phyloP scores from a whole-genome alignment of 2,888 invertebrate species.

The Sinodicranocentrus sp. region DNA sequence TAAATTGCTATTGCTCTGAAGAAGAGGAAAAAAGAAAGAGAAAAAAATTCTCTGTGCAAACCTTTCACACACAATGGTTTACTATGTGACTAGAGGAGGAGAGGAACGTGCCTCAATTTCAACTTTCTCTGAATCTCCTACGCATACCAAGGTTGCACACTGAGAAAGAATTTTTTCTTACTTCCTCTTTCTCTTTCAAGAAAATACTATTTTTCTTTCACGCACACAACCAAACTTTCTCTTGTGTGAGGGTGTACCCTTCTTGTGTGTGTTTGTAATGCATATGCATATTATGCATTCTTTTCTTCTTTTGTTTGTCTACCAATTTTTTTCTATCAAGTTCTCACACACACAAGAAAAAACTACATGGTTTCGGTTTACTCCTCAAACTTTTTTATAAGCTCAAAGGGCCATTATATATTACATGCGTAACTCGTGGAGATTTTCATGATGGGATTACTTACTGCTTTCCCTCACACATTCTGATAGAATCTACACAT shows the following conservation, averaged over 20 bases:
- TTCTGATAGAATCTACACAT: not conserved
- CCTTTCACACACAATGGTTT: not conserved
- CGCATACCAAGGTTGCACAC: too few species aligned
- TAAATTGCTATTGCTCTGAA: slow-evolving; percentile 31
- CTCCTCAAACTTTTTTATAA: slow-evolving; percentile 55
- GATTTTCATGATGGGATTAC: slow-evolving; percentile 59
- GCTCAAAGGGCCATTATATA: slow-evolving; percentile 56
- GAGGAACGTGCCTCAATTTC: not conserved
- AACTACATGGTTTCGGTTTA: slow-evolving; percentile 50
- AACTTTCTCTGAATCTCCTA: too few species aligned
- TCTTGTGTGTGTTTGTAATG: too few species aligned
- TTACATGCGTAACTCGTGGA: slow-evolving; percentile 57
- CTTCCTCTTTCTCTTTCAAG: not conserved
- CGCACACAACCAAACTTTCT: too few species aligned
- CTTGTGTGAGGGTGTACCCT: too few species aligned
- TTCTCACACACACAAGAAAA: not conserved
- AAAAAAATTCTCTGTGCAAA: not conserved
- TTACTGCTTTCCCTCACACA: slow-evolving; percentile 6
- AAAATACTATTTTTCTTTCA: too few species aligned
- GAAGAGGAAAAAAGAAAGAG: slow-evolving; percentile 6
- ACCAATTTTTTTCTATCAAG: not conserved
- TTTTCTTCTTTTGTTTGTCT: not conserved
- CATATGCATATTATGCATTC: not conserved
- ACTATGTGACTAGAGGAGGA: not conserved
- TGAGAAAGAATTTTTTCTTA: not conserved